A percentile compares a stretch with the other conserved stretches of the same genome.
Conservation (phyloP, 2,888 invertebrate genomes). For the Drosophila anomelani region DNA sequence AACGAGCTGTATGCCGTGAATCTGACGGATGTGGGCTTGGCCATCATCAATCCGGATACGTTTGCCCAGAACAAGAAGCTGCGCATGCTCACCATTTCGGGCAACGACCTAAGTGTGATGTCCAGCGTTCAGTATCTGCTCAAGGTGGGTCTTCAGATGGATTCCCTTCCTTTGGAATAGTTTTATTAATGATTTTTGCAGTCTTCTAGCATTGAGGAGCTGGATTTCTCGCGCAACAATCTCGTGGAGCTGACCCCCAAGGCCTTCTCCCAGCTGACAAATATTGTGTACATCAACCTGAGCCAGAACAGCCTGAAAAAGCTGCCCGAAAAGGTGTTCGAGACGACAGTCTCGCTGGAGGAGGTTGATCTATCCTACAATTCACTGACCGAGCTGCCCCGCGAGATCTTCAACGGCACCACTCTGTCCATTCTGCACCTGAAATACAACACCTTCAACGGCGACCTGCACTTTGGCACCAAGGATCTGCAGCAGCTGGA, state of each 20-base stretch:
- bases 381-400: conserved; percentile 87
- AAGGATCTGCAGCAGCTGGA: conserved; percentile 89
- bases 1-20: conserved; percentile 89
- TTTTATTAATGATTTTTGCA: conserved; percentile 31
- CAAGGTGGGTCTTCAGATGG: conserved; percentile 63
- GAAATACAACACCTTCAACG: conserved; percentile 88
- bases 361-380: conserved; percentile 91
- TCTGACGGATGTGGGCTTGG: conserved; percentile 89
- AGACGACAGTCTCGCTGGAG: conserved; percentile 87
- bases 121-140: conserved; percentile 81
- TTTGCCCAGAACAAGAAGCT: conserved; percentile 89
- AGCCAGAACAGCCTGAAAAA: conserved; percentile 88
- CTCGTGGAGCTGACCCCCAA: conserved; percentile 88
- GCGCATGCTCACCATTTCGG: conserved; percentile 88
- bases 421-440: conserved; percentile 89
- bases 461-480: conserved; percentile 87
- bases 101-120: conserved; percentile 87
- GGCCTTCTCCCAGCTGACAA: conserved; percentile 88
- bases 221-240: conserved; percentile 90
- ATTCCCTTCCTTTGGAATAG: accelerated
- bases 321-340: conserved; percentile 85
- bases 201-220: conserved; percentile 88
- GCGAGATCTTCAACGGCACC: conserved; percentile 88
- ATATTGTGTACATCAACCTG: conserved; percentile 89
- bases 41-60: conserved; percentile 88